A percentile compares a stretch with the other conserved stretches of the same genome.
These are phyloP conservation scores for Mallateleia sp. DNA, from an alignment of 2,888 invertebrate species.

Conservation along the genomic window DNA sequence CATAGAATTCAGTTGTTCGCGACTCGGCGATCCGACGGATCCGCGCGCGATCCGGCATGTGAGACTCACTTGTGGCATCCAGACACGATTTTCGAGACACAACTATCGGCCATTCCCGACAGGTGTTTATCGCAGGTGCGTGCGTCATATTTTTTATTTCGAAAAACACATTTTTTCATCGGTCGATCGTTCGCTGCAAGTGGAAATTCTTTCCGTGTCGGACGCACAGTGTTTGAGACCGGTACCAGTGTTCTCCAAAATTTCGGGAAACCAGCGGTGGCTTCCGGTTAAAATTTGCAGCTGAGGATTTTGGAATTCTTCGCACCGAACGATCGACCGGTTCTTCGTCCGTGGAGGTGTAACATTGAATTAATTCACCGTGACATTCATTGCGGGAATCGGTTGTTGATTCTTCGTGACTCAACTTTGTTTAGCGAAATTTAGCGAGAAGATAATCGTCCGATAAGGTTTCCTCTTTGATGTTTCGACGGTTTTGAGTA, in stretches of 20 bases:
- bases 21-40: constrained; percentile 51
- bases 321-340: too few species aligned
- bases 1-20: constrained; percentile 84
- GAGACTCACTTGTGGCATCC: too few species aligned
- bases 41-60: not conserved
- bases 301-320: too few species aligned
- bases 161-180: constrained; percentile 13
- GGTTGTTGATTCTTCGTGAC: constrained; percentile 35
- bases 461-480: constrained; percentile 38
- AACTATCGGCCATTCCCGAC: constrained; percentile 41
- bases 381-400: not conserved
- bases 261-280: too few species aligned
- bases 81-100: not conserved
- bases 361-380: constrained; percentile 11
- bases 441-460: not conserved
- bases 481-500: too few species aligned
- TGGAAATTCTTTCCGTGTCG: too few species aligned
- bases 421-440: constrained; percentile 42
- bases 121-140: constrained; percentile 40
- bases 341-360: too few species aligned
- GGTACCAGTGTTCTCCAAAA: too few species aligned
- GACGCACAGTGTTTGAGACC: too few species aligned
- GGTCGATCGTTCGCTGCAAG: too few species aligned
- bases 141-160: constrained; percentile 63
- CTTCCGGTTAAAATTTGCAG: too few species aligned